Evolutionary conservation across 2,888 invertebrate species (phyloP).

Genomic region (Conus canariensis): DNA sequence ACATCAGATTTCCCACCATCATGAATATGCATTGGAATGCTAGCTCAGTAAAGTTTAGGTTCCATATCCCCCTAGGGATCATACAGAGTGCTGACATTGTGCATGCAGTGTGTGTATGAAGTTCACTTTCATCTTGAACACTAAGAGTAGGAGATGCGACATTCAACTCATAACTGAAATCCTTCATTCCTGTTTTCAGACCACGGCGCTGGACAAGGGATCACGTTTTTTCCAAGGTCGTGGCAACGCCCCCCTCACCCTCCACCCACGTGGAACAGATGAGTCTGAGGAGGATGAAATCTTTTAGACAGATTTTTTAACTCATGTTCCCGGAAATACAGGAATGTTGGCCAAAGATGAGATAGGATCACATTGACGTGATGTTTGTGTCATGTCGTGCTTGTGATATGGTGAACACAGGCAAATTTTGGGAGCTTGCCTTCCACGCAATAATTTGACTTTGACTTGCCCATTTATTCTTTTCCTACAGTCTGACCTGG

Average conservation of each 20-base stretch:
- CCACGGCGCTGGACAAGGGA: slow-evolving; percentile 75
- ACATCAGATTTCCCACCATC: too few species aligned
- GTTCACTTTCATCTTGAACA: too few species aligned
- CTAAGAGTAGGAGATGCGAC: too few species aligned
- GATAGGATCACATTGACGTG: not conserved
- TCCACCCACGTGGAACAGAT: slow-evolving; percentile 53
- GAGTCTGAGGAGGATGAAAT: slow-evolving; percentile 59
- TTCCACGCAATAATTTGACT: slow-evolving; percentile 14
- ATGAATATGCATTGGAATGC: too few species aligned
- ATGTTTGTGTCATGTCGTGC: not conserved
- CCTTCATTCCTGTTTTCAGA: slow-evolving; percentile 52
- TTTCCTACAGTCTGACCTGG: too few species aligned
- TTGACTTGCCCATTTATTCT: not conserved
- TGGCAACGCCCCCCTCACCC: slow-evolving; percentile 54
- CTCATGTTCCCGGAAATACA: too few species aligned
- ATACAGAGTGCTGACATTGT: too few species aligned
- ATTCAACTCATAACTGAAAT: too few species aligned
- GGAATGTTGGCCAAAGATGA: not conserved
- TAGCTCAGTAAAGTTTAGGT: too few species aligned
- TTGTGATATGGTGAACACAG: not conserved
- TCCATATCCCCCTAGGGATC: too few species aligned
- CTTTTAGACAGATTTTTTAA: slow-evolving; percentile 49
- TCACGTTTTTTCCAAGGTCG: slow-evolving; percentile 75
- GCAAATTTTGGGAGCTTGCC: not conserved
- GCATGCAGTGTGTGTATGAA: too few species aligned